Conservation (phyloP, 1,140 invertebrate genomes). For the Rhyzopertha dominica region DNA sequence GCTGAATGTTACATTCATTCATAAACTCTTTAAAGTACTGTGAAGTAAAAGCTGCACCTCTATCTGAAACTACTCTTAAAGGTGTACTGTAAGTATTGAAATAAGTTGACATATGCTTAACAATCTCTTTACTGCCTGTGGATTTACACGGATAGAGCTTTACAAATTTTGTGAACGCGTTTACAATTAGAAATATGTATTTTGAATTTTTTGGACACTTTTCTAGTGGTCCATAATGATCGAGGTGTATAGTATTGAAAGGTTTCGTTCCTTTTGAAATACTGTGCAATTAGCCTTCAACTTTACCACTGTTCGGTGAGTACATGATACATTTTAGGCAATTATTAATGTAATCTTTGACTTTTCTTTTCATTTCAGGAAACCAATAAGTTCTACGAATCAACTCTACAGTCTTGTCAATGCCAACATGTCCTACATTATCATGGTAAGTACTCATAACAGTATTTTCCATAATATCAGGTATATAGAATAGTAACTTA, state of each 20-base stretch:
- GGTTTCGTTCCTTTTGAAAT: constrained; percentile 32
- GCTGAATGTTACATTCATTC: constrained; percentile 17
- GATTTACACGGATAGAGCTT: constrained; percentile 19
- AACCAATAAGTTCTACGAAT: too few relatives aligned
- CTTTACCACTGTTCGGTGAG: constrained; percentile 27
- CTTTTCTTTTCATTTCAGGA: constrained; percentile 30
- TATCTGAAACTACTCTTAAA: constrained; percentile 19
- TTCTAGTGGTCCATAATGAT: constrained; percentile 34
- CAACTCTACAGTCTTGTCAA: too few relatives aligned
- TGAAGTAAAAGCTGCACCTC: constrained; percentile 22
- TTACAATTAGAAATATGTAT: constrained; percentile 30
- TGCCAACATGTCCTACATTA: too few relatives aligned
- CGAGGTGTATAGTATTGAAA: constrained; percentile 34
- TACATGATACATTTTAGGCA: constrained; percentile 34
- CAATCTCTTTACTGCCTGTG: constrained; percentile 16
- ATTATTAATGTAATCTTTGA: constrained; percentile 24
- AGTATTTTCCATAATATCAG: too few relatives aligned
- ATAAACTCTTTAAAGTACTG: constrained; percentile 19
- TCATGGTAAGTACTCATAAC: too few relatives aligned
- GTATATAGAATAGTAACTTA: too few relatives aligned
- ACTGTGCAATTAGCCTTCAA: constrained; percentile 26
- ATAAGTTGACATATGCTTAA: constrained; percentile 19
- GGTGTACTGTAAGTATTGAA: constrained; percentile 20
- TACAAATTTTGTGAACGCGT: constrained; percentile 31
- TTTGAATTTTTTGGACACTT: constrained; percentile 10